phyloP scores from a whole-genome alignment of 2,113 vertebrate genomes.

The Salminus brasiliensis region DNA sequence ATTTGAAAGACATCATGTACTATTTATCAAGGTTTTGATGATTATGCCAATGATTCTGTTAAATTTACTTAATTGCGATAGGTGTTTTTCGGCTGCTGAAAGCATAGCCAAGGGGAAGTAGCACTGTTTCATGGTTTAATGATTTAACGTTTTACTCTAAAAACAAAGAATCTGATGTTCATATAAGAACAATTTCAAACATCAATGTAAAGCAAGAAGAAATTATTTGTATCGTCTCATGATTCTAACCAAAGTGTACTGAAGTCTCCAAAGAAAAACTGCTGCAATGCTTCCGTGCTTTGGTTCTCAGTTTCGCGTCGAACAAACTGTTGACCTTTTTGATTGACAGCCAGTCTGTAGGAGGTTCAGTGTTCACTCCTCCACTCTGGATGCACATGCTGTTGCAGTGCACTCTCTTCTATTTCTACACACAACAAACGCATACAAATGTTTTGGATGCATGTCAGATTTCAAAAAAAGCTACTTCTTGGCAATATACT shows the following conservation, averaged over 20 bases:
- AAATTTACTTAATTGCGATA: neutral
- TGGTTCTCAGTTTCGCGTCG: neutral
- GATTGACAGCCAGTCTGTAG: neutral
- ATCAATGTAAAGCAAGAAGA: neutral
- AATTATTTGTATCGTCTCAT: neutral
- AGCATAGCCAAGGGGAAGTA: neutral
- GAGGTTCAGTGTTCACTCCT: conserved; percentile 68
- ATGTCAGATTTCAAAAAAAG: no score
- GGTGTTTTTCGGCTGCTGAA: neutral
- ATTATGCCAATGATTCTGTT: neutral
- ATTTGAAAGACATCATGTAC: neutral
- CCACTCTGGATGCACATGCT: conserved; percentile 72
- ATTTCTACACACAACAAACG: no score
- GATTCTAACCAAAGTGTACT: neutral
- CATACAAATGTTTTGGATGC: no score
- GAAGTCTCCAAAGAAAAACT: neutral
- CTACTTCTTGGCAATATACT: no score
- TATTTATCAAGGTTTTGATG: neutral
- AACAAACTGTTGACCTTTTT: neutral
- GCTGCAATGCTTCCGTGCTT: neutral
- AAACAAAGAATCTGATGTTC: neutral
- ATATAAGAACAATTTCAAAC: neutral
- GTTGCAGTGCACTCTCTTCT: conserved; percentile 67
- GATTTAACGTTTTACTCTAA: neutral
- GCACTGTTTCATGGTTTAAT: neutral